Base-by-base conservation (phyloP, 2,797 vertebrate genomes). In the Clarias fuscus region DNA sequence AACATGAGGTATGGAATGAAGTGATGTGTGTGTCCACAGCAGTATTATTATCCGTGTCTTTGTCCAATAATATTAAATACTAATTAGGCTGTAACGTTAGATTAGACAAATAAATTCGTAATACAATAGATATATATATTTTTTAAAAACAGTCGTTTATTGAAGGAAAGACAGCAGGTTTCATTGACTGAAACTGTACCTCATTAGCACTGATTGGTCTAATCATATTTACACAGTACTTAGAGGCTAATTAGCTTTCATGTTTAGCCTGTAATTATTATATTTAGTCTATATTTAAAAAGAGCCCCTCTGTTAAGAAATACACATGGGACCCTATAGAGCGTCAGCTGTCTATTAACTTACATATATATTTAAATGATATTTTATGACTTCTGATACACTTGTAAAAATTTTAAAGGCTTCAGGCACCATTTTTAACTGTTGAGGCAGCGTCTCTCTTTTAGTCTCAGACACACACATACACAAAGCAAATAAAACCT, bases 331-430 rank as follows among this genome's bases (percentile, higher is more conserved):
- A 3, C 56, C 10, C 5, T 1, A 18, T 7, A n/a, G 30, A 78
- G 56, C 76, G 37, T 61, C 27, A 22, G 27, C 7, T 78, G 27
- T 11, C 17, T 5, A 20, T 59, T 37, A 58, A 58, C n/a, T 77
- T 58, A 8, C 37, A 37, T 7, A 56, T 53, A 17, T 56, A 27
- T 15, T n/a, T 76, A 17, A 58, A 58, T 77, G 30, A 18, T 33
- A 59, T 59, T 83, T 70, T 83, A 78, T 71, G 30, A 48, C 72
- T 24, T 17, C 53, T 53, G 77, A 48, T 62, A 72, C 37, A n/a
- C 84, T 58, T 67, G 73, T 67, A 79, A 85, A 77, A 75, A 24
- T 22, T 56, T 85, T 56, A 20, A 70, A 76, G 58, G 77, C 59
- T 72, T 85, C 67, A 61, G 65, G 33, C 33, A 10, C 67, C 70